These are phyloP conservation scores for Morone saxatilis DNA, from an alignment of 2,113 vertebrate species.

Conservation along the genomic window DNA sequence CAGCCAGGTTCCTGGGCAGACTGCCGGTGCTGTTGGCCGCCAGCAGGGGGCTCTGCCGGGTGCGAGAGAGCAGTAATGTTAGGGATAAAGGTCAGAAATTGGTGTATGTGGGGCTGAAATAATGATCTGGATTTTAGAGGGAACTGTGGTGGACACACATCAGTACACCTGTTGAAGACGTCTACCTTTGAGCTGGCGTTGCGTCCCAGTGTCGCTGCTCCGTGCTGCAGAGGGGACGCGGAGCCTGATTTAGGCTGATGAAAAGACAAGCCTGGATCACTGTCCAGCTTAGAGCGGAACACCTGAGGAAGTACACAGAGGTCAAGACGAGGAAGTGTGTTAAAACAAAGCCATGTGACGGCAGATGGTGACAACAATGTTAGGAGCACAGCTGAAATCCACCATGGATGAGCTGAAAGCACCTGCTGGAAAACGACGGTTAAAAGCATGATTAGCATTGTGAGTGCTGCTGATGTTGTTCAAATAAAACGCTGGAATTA, in stretches of 20 bases:
- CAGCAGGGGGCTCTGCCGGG: slow-evolving; percentile 84
- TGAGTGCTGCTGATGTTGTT: neutral
- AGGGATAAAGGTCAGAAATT: neutral
- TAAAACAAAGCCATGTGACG: neutral
- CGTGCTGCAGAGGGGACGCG: slow-evolving; percentile 85
- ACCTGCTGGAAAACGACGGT: slow-evolving; percentile 6
- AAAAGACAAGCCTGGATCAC: slow-evolving; percentile 75
- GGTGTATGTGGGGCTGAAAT: neutral
- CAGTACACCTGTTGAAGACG: neutral
- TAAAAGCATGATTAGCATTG: neutral
- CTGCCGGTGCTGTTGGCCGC: slow-evolving; percentile 86
- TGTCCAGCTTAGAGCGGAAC: slow-evolving; percentile 91
- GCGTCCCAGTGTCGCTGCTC: slow-evolving; percentile 88
- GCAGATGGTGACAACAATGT: neutral
- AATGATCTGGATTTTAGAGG: neutral
- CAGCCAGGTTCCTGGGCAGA: slow-evolving; percentile 91
- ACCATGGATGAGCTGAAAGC: neutral
- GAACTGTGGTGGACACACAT: neutral
- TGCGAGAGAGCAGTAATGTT: slow-evolving; percentile 10
- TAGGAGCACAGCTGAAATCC: neutral
- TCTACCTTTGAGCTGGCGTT: slow-evolving; percentile 90
- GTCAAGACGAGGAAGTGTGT: neutral
- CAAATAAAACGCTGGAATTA: slow-evolving; percentile 2
- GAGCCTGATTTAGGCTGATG: slow-evolving; percentile 79
- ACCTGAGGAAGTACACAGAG: slow-evolving; percentile 80